Evolutionary conservation across 2,797 vertebrate species (phyloP).

Genomic region (Hydrocynus forskahlii): DNA sequence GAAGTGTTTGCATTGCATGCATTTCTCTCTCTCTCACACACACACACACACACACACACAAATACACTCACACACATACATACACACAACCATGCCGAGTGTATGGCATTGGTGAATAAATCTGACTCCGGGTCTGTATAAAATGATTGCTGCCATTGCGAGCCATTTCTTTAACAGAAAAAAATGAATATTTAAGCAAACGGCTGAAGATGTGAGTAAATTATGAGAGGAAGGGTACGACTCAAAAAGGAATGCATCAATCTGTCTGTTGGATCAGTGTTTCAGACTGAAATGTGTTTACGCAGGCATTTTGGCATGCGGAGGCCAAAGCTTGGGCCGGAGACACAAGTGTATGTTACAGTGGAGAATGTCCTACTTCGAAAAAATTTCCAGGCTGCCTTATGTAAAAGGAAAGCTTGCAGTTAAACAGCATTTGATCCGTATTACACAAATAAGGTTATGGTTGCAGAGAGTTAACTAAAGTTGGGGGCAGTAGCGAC

Average conservation of each 20-base stretch:
- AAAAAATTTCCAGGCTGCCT: constrained; percentile 54
- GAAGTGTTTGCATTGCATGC: no score
- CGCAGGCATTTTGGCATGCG: constrained; percentile 67
- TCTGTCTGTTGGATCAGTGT: constrained; percentile 30
- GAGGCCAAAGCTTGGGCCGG: constrained; percentile 69
- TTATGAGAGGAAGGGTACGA: constrained; percentile 1
- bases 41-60: no score
- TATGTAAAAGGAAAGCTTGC: neutral
- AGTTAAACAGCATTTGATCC: constrained; percentile 29
- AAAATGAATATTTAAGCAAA: neutral
- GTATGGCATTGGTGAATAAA: neutral
- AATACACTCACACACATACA: no score
- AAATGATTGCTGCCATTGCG: neutral
- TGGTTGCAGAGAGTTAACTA: neutral
- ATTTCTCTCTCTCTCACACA: no score
- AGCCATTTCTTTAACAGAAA: neutral
- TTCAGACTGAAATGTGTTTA: constrained; percentile 48
- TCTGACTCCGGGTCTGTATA: neutral
- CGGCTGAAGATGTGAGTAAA: constrained; percentile 13
- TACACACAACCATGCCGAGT: neutral
- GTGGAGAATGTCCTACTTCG: constrained; percentile 75
- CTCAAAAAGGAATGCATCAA: constrained; percentile 28
- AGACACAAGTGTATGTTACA: constrained; percentile 76
- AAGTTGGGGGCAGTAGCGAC: neutral
- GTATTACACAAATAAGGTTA: constrained; percentile 60